Percentiles rank a stretch among this genome's conserved stretches.
phyloP scores from a whole-genome alignment of 2,888 invertebrate species.

The Aporophyla nigra region DNA sequence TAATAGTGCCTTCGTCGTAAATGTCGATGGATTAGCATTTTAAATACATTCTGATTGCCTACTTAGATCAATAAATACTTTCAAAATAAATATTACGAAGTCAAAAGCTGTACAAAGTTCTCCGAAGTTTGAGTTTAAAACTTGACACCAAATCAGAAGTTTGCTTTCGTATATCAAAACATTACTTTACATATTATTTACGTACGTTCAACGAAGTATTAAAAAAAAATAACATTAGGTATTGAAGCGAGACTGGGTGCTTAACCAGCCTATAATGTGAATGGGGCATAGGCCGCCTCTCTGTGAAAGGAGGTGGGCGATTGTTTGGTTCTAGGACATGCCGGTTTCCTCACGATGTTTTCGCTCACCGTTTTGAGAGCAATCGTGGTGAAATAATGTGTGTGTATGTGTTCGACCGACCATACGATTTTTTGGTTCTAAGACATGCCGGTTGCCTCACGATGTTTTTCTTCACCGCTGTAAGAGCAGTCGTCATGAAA shows the following conservation, averaged over 20 bases:
- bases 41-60: slow-evolving; percentile 32
- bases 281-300: no score
- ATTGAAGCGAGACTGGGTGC: neutral
- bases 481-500: no score
- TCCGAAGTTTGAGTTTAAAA: slow-evolving; percentile 29
- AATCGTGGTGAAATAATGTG: no score
- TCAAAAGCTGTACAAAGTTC: slow-evolving; percentile 23
- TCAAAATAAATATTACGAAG: slow-evolving; percentile 41
- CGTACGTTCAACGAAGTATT: neutral
- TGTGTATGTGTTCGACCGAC: no score
- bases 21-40: slow-evolving; percentile 19
- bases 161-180: slow-evolving; percentile 22
- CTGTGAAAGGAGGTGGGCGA: no score
- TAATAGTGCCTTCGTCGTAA: slow-evolving; percentile 15
- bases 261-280: no score
- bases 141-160: slow-evolving; percentile 45
- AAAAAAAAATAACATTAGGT: neutral
- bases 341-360: no score
- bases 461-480: no score
- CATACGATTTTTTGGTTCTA: no score
- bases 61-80: slow-evolving; percentile 27
- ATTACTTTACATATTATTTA: slow-evolving; percentile 21
- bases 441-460: no score
- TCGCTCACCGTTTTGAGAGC: no score
- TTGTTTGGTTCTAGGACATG: no score